Evolutionary conservation across 2,888 invertebrate genomes (phyloP), one percentile per base, ranked within the genome.

Genomic region (Habroteleia sp.): DNA sequence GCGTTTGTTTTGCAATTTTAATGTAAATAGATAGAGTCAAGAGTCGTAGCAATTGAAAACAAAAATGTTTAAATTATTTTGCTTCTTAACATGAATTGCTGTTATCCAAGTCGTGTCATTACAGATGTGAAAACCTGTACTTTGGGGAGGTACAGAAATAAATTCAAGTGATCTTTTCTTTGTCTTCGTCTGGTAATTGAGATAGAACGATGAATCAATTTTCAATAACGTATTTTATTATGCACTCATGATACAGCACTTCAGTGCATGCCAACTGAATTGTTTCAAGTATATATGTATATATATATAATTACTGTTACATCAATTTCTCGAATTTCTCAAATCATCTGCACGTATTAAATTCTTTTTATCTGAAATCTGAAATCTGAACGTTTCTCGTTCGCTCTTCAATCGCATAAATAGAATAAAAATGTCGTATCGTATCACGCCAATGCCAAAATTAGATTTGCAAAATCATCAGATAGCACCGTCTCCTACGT

Each of bases 381-480:
- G 16, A 27, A 66, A n/a, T n/a, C n/a, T n/a, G n/a, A n/a, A n/a
- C n/a, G n/a, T n/a, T n/a, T n/a, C n/a, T n/a, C n/a, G n/a, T n/a
- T n/a, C n/a, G n/a, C n/a, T n/a, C n/a, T n/a, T n/a, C n/a, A 73
- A 65, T 52, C 44, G 46, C 29, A 41, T 20, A 66, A 76, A 68
- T 63, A 41, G 56, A 68, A 68, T 73, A 52, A 73, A 72, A 68
- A 31, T 25, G 58, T 63, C 48, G 62, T 56, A 39, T 48, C 71
- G 54, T 56, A 66, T 74, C 56, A 71, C 60, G 60, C 56, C 76
- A 69, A 74, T 65, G 56, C 77, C 69, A 80, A 82, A 79, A 83
- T 83, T 82, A 81, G 82, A 83, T 84, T 82, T 72, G 80, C 79
- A 65, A 80, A 82, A 79, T 78, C 79, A 79, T 77, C 77, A 73